A percentile compares a stretch with the other conserved stretches of the same genome.
phyloP scores from a whole-genome alignment of 2,888 invertebrate species.

The Andrena bicolor region DNA sequence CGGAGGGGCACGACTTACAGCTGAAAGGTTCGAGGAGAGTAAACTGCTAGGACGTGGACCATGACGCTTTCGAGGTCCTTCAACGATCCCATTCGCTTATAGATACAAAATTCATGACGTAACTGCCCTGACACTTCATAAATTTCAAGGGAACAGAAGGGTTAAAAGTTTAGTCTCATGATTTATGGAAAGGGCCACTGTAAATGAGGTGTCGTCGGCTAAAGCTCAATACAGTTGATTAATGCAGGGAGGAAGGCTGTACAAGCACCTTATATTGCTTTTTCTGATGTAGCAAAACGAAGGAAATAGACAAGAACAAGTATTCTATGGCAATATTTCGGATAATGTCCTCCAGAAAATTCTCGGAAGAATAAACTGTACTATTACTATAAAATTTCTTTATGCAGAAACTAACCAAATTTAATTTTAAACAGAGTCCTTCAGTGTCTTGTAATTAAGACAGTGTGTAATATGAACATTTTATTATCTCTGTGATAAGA shows the following conservation, averaged over 20 bases:
- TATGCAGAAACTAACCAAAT: no score
- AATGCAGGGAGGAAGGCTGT: background rate
- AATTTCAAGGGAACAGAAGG: conserved; percentile 5
- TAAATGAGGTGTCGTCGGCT: background rate
- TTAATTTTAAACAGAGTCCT: no score
- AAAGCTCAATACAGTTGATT: conserved; percentile 11
- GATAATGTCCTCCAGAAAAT: background rate
- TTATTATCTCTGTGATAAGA: no score
- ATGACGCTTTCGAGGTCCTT: background rate
- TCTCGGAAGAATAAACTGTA: no score
- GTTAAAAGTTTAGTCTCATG: conserved; percentile 14
- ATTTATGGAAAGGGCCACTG: conserved; percentile 9
- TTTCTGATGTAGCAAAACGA: background rate
- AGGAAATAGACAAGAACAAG: background rate
- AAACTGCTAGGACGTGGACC: no score
- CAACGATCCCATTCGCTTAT: conserved; percentile 2
- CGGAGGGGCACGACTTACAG: background rate
- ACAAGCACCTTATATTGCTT: conserved; percentile 9
- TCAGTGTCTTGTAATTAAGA: no score
- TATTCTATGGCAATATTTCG: background rate
- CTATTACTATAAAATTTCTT: no score
- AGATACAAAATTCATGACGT: conserved; percentile 15
- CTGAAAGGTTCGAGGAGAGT: background rate
- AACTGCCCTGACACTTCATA: conserved; percentile 4
- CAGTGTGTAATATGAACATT: no score